These are phyloP conservation scores for Galagoides demidoff DNA, from an alignment of 2,797 vertebrate genomes.

Conservation along the genomic window DNA sequence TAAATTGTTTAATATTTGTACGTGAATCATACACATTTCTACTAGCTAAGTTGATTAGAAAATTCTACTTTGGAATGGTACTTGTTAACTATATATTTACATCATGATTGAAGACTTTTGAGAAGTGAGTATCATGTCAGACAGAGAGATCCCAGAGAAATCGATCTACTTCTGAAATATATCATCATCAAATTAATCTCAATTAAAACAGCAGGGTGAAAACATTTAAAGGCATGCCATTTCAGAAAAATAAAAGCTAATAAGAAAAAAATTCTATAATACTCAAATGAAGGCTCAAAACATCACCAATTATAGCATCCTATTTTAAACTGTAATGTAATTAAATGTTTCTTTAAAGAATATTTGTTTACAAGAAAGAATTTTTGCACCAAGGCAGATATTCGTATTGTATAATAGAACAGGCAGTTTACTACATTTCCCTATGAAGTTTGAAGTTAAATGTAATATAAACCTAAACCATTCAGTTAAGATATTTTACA, in stretches of 20 bases:
- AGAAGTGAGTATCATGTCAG: not conserved
- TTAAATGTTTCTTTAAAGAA: slow-evolving; percentile 60
- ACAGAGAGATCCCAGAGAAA: slow-evolving; percentile 62
- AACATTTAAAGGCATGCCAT: not conserved
- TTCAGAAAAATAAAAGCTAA: slow-evolving; percentile 70
- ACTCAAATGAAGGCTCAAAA: slow-evolving; percentile 36
- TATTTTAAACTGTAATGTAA: slow-evolving; percentile 61
- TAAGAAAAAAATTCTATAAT: slow-evolving; percentile 25
- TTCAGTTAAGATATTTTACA: not conserved
- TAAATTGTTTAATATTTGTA: slow-evolving; percentile 43
- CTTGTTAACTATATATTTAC: slow-evolving; percentile 40
- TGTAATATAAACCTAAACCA: not conserved
- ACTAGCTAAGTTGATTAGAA: slow-evolving; percentile 57
- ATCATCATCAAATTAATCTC: slow-evolving; percentile 62
- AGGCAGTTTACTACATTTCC: not conserved
- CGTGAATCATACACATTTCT: slow-evolving; percentile 30
- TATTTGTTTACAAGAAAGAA: slow-evolving; percentile 14
- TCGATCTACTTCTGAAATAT: slow-evolving; percentile 59
- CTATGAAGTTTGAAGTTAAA: not conserved
- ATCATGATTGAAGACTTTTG: slow-evolving; percentile 63
- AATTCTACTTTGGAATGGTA: not conserved
- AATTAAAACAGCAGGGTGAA: slow-evolving; percentile 71
- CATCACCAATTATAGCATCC: not conserved
- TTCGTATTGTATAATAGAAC: not conserved
- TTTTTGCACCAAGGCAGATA: slow-evolving; percentile 9